Evolutionary conservation across 23 tunicate genomes (phyloP).

Genomic region (Trididemnum clinides): DNA sequence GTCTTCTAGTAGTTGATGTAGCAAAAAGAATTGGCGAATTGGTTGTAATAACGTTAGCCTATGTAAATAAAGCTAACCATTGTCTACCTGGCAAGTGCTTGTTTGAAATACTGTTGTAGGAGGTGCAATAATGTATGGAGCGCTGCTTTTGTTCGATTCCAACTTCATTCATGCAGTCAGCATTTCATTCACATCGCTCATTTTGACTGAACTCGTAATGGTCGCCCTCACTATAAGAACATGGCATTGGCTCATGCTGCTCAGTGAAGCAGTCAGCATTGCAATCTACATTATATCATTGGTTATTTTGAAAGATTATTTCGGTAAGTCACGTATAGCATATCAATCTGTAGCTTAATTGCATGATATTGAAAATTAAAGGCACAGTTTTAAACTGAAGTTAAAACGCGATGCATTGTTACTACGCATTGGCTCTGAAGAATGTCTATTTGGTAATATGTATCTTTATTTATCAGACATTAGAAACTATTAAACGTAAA

Average conservation of each 20-base stretch:
- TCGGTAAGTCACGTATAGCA: constrained; percentile 46
- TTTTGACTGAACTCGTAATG: constrained; percentile 88
- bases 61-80: no score
- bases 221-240: constrained; percentile 89
- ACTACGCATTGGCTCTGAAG: neutral
- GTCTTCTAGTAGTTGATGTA: no score
- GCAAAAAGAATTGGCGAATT: no score
- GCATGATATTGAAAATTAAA: no score
- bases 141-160: constrained; percentile 73
- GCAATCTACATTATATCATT: constrained; percentile 66
- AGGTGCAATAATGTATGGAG: constrained; percentile 89
- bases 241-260: constrained; percentile 94
- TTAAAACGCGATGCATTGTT: neutral
- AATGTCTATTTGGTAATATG: no score
- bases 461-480: no score
- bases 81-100: no score
- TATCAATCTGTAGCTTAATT: no score
- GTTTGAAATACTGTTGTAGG: constrained; percentile 64
- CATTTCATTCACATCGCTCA: constrained; percentile 90
- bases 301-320: constrained; percentile 56
- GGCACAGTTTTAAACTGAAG: no score
- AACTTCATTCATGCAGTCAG: constrained; percentile 80
- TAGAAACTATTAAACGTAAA: no score
- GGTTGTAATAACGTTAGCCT: no score
- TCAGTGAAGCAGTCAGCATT: constrained; percentile 60